phyloP scores from a whole-genome alignment of 2,888 invertebrate genomes.

The Parnassius apollo region DNA sequence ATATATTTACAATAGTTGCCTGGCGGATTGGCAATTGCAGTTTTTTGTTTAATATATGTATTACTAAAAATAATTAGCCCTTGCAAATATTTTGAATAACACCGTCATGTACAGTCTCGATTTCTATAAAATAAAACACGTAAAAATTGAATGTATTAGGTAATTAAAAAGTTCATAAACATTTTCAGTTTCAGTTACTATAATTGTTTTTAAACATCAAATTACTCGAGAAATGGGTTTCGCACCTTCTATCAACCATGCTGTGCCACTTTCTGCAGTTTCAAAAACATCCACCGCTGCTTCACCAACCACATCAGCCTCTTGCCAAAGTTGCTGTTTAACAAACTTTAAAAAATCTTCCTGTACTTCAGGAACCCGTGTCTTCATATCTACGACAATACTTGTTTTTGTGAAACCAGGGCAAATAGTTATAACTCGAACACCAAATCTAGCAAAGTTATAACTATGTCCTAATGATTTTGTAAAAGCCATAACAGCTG shows the following conservation, averaged over 20 bases:
- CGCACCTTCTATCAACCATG: constrained; percentile 75
- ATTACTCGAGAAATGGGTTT: constrained; percentile 37
- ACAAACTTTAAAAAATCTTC: constrained; percentile 38
- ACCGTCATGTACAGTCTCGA: too few relatives aligned
- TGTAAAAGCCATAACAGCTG: constrained; percentile 71
- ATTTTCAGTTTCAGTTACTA: too few relatives aligned
- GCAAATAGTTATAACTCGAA: constrained; percentile 62
- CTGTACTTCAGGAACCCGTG: constrained; percentile 30
- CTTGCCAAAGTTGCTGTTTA: constrained; percentile 47
- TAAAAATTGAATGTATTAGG: too few relatives aligned
- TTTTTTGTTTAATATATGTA: too few relatives aligned
- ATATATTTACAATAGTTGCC: too few relatives aligned
- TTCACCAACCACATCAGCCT: constrained; percentile 47
- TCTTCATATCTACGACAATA: constrained; percentile 27
- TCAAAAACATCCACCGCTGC: constrained; percentile 53
- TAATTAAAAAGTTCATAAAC: too few relatives aligned
- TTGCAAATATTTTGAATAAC: too few relatives aligned
- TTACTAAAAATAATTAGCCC: too few relatives aligned
- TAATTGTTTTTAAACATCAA: too few relatives aligned
- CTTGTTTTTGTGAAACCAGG: constrained; percentile 60
- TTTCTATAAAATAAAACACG: too few relatives aligned
- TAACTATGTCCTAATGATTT: constrained; percentile 59
- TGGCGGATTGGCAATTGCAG: too few relatives aligned
- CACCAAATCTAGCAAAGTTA: constrained; percentile 58
- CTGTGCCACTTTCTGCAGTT: constrained; percentile 71